Conservation (phyloP, 2,888 invertebrate species). For the Macropis europaea region DNA sequence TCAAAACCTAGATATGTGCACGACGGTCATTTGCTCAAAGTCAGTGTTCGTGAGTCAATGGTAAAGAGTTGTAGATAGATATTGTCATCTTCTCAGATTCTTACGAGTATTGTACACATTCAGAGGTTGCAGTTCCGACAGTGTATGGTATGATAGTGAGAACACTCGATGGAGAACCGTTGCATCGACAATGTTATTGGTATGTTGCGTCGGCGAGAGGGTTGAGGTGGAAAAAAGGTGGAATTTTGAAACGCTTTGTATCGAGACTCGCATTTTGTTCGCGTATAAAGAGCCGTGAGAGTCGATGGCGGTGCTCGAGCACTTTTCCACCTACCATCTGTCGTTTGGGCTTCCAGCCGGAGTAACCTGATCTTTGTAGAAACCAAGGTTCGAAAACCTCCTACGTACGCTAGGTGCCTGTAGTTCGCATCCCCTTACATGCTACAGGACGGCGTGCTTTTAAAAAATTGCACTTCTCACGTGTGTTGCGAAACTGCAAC, state of each 20-base stretch:
- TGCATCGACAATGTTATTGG: not conserved
- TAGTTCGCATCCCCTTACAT: slow-evolving; percentile 45
- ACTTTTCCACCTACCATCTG: slow-evolving; percentile 78
- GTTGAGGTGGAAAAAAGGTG: slow-evolving; percentile 23
- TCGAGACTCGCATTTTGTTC: slow-evolving; percentile 36
- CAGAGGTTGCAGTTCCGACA: too few relatives aligned
- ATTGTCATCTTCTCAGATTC: too few relatives aligned
- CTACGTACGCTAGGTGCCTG: slow-evolving; percentile 29
- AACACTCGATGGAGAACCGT: not conserved
- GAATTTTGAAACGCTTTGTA: slow-evolving; percentile 49
- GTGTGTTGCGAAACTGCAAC: not conserved
- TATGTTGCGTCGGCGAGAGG: slow-evolving; percentile 25
- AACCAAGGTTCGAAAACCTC: slow-evolving; percentile 68
- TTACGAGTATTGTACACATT: too few relatives aligned
- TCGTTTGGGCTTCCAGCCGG: slow-evolving; percentile 65
- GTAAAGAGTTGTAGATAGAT: too few relatives aligned
- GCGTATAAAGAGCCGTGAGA: slow-evolving; percentile 69
- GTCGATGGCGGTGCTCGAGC: slow-evolving; percentile 63
- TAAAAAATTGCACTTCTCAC: slow-evolving; percentile 47
- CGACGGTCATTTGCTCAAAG: too few relatives aligned
- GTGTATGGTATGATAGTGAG: too few relatives aligned
- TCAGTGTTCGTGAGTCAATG: too few relatives aligned
- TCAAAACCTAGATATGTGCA: too few relatives aligned
- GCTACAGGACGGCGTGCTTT: slow-evolving; percentile 17
- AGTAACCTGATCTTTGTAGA: slow-evolving; percentile 74